Conservation (phyloP, 1,140 invertebrate genomes). For the Vanessa atalanta region DNA sequence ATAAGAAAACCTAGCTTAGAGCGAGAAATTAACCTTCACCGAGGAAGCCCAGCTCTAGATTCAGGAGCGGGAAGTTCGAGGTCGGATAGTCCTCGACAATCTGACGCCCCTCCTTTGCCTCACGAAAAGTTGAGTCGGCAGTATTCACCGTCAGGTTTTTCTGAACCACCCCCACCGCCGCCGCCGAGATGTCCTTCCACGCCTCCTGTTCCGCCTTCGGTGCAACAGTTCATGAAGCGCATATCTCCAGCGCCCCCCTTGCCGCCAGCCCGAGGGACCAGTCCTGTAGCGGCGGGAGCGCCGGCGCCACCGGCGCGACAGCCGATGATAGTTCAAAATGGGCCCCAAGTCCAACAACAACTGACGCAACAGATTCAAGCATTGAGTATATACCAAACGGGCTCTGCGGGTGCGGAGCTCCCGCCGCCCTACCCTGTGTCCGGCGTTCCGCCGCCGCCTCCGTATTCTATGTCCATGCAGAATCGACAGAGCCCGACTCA, state of each 20-base stretch:
- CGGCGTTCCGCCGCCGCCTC: conserved; percentile 87
- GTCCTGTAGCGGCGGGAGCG: conserved; percentile 83
- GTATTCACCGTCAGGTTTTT: conserved; percentile 86
- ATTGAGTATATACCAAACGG: conserved; percentile 88
- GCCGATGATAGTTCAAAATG: conserved; percentile 91
- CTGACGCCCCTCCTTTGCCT: conserved; percentile 76
- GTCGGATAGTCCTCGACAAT: conserved; percentile 91
- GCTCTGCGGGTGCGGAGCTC: conserved; percentile 84
- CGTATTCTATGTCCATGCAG: conserved; percentile 92
- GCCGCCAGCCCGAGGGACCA: conserved; percentile 86
- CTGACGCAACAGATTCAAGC: conserved; percentile 93
- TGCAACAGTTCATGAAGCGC: conserved; percentile 91
- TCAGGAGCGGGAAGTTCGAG: conserved; percentile 93
- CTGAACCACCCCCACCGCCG: conserved; percentile 87
- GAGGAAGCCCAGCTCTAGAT: conserved; percentile 92
- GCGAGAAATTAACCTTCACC: conserved; percentile 86
- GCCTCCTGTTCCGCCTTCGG: conserved; percentile 88
- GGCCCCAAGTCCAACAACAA: conserved; percentile 91
- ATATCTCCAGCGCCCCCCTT: conserved; percentile 89
- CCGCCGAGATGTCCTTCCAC: conserved; percentile 85
- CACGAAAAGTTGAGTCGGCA: conserved; percentile 81
- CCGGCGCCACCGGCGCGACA: conserved; percentile 80
- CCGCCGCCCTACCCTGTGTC: conserved; percentile 90
- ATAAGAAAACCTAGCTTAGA: conserved; percentile 93
- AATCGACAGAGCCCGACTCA: conserved; percentile 92